Conservation (phyloP, 2,888 invertebrate genomes). For the Eupithecia insigniata region DNA sequence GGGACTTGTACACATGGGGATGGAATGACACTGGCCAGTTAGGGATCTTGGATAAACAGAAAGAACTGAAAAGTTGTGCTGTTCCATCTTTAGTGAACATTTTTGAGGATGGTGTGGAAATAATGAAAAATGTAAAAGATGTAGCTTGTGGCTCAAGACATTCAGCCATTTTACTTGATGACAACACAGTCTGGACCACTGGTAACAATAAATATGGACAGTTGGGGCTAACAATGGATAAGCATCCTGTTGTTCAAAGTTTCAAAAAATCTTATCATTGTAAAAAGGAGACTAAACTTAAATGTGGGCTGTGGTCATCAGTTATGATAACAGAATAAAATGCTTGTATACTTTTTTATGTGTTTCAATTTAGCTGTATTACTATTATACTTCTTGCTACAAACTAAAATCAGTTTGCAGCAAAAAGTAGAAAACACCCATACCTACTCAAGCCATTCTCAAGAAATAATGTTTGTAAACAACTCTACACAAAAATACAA, state of each 20-base stretch:
- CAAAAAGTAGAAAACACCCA: no score
- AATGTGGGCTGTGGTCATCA: constrained; percentile 75
- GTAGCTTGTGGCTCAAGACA: constrained; percentile 91
- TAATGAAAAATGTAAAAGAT: constrained; percentile 80
- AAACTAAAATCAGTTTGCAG: background rate
- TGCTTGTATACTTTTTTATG: background rate
- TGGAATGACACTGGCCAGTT: constrained; percentile 95
- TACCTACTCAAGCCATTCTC: no score
- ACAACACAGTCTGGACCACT: constrained; percentile 88
- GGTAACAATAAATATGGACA: constrained; percentile 94
- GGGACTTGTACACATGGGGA: constrained; percentile 95
- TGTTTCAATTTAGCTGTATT: background rate
- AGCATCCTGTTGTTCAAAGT: constrained; percentile 53
- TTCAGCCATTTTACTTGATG: constrained; percentile 87
- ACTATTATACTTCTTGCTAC: background rate
- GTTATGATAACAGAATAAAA: constrained; percentile 48
- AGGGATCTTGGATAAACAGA: constrained; percentile 83
- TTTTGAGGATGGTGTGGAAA: constrained; percentile 68
- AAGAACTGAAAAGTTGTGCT: constrained; percentile 57
- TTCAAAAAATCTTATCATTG: constrained; percentile 63
- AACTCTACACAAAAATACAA: no score
- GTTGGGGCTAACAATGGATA: constrained; percentile 79
- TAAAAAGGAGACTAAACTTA: constrained; percentile 49
- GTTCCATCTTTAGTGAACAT: constrained; percentile 71
- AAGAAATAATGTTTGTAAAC: no score